Percentiles rank a stretch among this genome's conserved stretches.
Conservation (phyloP, 1,140 invertebrate genomes). For the Scaptomyza montana region DNA sequence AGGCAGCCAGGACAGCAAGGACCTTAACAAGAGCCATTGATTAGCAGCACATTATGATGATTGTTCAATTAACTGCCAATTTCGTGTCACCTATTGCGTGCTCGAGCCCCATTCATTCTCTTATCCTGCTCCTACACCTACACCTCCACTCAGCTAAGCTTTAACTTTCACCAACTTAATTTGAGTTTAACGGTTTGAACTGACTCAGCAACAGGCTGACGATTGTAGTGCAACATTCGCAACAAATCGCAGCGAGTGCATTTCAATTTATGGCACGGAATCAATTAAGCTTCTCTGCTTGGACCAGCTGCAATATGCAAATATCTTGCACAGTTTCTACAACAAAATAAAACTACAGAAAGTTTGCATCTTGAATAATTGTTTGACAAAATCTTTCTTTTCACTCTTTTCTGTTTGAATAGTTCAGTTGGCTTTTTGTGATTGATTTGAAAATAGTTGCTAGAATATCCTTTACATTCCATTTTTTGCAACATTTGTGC, state of each 20-base stretch:
- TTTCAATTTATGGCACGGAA: conserved; percentile 74
- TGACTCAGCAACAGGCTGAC: background rate
- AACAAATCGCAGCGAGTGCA: conserved; percentile 37
- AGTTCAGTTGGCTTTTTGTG: no score
- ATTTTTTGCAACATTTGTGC: no score
- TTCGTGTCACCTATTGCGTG: background rate
- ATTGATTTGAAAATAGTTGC: no score
- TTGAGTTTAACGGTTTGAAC: conserved; percentile 47
- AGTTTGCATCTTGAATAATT: background rate
- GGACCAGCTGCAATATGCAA: conserved; percentile 18
- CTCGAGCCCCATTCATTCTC: background rate
- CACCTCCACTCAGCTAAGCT: background rate
- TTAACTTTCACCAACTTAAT: conserved; percentile 27
- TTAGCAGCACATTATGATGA: conserved; percentile 39
- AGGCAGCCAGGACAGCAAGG: conserved; percentile 5
- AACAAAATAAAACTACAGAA: background rate
- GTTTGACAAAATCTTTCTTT: background rate
- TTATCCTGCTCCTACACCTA: background rate
- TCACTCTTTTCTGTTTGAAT: background rate
- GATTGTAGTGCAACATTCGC: no score
- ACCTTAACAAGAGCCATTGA: conserved; percentile 26
- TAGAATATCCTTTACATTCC: no score
- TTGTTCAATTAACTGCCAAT: conserved; percentile 32
- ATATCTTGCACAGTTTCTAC: background rate
- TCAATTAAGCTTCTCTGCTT: conserved; percentile 56